Base-by-base conservation (phyloP, 2,888 invertebrate species). In the Carpatolechia fugitivella region DNA sequence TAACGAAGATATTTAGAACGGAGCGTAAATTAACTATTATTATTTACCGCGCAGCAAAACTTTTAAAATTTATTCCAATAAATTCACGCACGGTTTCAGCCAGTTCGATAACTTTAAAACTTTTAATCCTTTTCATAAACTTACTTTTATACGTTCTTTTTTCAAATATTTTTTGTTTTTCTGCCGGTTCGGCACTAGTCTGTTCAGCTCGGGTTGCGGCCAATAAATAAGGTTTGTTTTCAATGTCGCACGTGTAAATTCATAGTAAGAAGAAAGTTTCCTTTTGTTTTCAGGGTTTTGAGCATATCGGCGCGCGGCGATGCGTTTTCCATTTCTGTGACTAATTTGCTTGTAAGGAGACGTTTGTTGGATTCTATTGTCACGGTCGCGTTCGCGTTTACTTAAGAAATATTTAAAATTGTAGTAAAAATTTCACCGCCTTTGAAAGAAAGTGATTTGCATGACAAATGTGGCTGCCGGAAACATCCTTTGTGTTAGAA, bases 261-360 rank as follows among this genome's bases (percentile, higher is more conserved):
- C 70, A 69, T 76, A 73, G 65, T 68, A 62, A 58, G 72, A 82
- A 77, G 86, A 88, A 87, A 87, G 86, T 80, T 72, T 54, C 66
- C 61, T 73, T 78, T 88, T 88, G 88, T 88, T 84, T 82, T 75
- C 78, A 69, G 76, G 62, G 65, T 66, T 80, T 72, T 75, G 81
- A 80, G 49, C 79, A 78, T 81, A 85, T 82, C 70, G 67, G 70
- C 71, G 72, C 60, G 82, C 70, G 67, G 70, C 71, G 72, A 60
- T 68, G 70, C 65, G 76, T 80, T 82, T 82, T 80, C 76, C 73
- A 72, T 73, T 64, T 64, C 79, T 80, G 81, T 82, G 76, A 85
- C 83, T 79, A 87, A 88, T 84, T 76, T 64, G 69, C 70, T 72
- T 74, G 74, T 82, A 74, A 70, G 71, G 72, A 76, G 78, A 72